Evolutionary conservation across 2,888 invertebrate genomes (phyloP).

Genomic region (Oegoconia quadripuncta): DNA sequence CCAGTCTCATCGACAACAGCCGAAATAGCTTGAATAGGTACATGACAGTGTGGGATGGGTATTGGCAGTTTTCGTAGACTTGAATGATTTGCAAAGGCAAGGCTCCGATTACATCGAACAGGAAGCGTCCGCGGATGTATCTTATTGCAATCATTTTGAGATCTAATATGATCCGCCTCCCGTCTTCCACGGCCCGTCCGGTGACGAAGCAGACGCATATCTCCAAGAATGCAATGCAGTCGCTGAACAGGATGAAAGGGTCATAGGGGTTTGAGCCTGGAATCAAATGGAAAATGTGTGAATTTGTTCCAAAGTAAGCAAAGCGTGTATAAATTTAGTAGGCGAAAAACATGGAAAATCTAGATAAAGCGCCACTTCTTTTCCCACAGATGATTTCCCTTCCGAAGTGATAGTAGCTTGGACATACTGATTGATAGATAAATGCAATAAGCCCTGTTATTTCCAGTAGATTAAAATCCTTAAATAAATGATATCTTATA

Average conservation of each 20-base stretch:
- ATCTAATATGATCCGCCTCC: conserved; percentile 40
- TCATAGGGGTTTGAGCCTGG: conserved; percentile 42
- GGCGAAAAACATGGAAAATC: too few species aligned
- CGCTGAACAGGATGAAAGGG: conserved; percentile 37
- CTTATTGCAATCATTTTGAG: conserved; percentile 36
- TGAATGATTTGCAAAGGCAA: conserved; percentile 44
- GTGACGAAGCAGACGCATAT: conserved; percentile 45
- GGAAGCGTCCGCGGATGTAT: conserved; percentile 36
- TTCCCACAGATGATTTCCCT: too few species aligned
- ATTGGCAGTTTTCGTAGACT: conserved; percentile 30
- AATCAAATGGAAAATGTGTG: too few species aligned
- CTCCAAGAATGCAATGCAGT: conserved; percentile 40
- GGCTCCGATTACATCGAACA: conserved; percentile 37
- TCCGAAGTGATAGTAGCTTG: too few species aligned
- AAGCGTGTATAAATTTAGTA: too few species aligned
- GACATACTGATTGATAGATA: too few species aligned
- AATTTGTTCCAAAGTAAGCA: too few species aligned
- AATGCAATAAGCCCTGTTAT: too few species aligned
- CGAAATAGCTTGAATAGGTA: conserved; percentile 45
- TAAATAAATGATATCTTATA: too few species aligned
- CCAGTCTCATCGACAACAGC: conserved; percentile 24
- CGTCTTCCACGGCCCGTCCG: conserved; percentile 46
- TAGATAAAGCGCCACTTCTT: too few species aligned
- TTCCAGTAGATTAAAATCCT: too few species aligned
- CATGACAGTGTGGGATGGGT: conserved; percentile 43